Evolutionary conservation across 2,888 invertebrate genomes (phyloP).

Genomic region (Polylopha cassiicola): DNA sequence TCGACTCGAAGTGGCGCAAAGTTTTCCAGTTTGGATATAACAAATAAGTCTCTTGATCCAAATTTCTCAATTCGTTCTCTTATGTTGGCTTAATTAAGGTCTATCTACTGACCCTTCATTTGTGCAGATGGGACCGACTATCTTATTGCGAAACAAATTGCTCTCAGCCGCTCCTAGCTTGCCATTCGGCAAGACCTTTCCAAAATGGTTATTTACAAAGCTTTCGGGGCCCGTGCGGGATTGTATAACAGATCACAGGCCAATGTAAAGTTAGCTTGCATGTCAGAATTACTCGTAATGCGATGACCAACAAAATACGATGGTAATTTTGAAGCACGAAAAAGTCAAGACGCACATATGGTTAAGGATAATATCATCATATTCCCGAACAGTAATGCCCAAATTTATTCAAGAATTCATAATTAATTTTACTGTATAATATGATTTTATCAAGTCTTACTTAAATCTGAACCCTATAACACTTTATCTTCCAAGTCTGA

Average conservation of each 20-base stretch:
- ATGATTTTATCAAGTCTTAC: too few relatives aligned
- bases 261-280: too few relatives aligned
- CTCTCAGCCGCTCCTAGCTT: constrained; percentile 47
- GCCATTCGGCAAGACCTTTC: constrained; percentile 38
- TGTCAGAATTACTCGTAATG: too few relatives aligned
- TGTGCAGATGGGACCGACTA: constrained; percentile 61
- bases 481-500: constrained; percentile 31
- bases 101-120: constrained; percentile 66
- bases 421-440: too few relatives aligned
- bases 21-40: constrained; percentile 11
- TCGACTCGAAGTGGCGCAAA: constrained; percentile 2
- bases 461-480: too few relatives aligned
- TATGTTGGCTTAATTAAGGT: constrained; percentile 62
- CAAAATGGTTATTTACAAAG: constrained; percentile 29
- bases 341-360: too few relatives aligned
- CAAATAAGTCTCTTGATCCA: constrained; percentile 10
- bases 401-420: too few relatives aligned
- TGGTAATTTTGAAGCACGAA: too few relatives aligned
- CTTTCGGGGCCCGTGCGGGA: too few relatives aligned
- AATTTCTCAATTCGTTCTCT: constrained; percentile 22
- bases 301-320: too few relatives aligned
- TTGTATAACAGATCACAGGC: constrained; percentile 1
- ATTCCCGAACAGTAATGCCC: too few relatives aligned
- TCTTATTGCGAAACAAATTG: constrained; percentile 67
- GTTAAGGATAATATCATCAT: too few relatives aligned